These are phyloP conservation scores for Polyodon spathula DNA, from an alignment of 2,113 vertebrate species.

Conservation along the genomic window DNA sequence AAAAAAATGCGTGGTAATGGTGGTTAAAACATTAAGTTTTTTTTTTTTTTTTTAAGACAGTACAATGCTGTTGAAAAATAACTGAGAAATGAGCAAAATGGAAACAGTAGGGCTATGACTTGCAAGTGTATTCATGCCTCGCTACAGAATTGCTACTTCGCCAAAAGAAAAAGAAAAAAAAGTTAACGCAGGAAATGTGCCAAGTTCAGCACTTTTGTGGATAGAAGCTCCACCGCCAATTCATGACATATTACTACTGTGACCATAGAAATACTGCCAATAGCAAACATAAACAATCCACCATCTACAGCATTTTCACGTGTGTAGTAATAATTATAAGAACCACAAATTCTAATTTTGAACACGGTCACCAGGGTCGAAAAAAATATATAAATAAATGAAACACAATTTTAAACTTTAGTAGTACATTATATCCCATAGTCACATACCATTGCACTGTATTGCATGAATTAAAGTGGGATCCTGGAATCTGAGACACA, in stretches of 20 bases:
- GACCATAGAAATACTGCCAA: conserved; percentile 56
- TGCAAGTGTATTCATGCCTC: conserved; percentile 11
- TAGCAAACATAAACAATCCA: conserved; percentile 46
- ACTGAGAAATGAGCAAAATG: background rate
- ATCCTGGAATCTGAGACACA: conserved; percentile 57
- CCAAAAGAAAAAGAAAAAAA: conserved; percentile 40
- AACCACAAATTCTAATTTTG: no score
- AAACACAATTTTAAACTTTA: background rate
- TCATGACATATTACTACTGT: conserved; percentile 55
- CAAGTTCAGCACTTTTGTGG: conserved; percentile 57
- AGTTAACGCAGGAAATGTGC: conserved; percentile 56
- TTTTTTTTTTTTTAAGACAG: no score
- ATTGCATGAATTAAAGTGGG: conserved; percentile 61
- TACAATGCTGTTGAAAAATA: no score
- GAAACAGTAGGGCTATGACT: background rate
- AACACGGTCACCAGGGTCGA: no score
- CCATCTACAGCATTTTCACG: conserved; percentile 25
- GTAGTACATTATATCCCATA: conserved; percentile 35
- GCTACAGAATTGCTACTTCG: conserved; percentile 26
- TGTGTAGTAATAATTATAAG: no score
- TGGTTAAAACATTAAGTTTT: no score
- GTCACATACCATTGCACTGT: conserved; percentile 67
- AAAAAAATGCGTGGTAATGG: no score
- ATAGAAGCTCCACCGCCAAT: conserved; percentile 45
- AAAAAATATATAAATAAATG: no score